phyloP scores from a whole-genome alignment of 2,113 vertebrate species.

The Tyto alba region DNA sequence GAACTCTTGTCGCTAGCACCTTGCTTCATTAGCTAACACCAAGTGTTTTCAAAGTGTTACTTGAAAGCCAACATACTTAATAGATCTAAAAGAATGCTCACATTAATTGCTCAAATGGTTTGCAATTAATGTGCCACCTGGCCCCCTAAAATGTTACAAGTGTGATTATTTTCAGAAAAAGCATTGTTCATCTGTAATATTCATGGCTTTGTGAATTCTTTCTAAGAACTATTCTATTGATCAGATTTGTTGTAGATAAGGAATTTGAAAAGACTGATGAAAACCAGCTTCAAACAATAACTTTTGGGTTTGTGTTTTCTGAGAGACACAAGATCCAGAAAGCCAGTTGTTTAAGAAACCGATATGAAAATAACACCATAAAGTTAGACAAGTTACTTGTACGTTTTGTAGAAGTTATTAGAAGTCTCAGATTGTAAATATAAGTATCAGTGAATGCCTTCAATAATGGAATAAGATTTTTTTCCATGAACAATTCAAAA shows the following conservation, averaged over 20 bases:
- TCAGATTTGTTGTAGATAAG: background rate
- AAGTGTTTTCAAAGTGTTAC: background rate
- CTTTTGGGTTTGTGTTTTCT: background rate
- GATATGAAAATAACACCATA: background rate
- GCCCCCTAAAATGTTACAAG: background rate
- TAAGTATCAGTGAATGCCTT: background rate
- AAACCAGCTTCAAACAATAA: background rate
- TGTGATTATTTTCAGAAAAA: background rate
- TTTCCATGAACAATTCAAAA: background rate
- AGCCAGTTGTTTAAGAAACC: background rate
- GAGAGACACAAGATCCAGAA: background rate
- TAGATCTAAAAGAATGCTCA: background rate
- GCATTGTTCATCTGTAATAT: background rate
- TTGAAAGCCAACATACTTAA: background rate
- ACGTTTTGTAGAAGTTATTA: background rate
- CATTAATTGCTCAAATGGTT: background rate
- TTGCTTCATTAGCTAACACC: background rate
- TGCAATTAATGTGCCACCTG: background rate
- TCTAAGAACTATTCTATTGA: background rate
- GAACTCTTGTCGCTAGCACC: background rate
- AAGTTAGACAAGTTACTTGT: background rate
- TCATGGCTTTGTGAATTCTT: background rate
- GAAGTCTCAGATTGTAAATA: background rate
- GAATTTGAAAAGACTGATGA: background rate
- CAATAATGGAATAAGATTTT: background rate